phyloP scores from a whole-genome alignment of 64 coral and sea anemone species.

The Dendronephthya gigantea region DNA sequence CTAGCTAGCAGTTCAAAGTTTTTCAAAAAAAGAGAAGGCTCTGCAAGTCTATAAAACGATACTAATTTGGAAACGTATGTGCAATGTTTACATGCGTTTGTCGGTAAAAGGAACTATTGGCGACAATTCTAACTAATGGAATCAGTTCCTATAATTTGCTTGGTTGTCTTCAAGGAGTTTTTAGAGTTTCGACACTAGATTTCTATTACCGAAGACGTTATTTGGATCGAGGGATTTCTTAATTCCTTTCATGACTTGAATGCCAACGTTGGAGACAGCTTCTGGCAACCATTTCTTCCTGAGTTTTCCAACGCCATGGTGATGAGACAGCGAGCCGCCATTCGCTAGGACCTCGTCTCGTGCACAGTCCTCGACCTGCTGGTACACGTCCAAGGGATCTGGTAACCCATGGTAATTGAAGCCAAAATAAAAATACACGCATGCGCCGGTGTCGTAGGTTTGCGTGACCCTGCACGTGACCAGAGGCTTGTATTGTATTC shows the following conservation, averaged over 20 bases:
- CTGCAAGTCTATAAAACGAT: too few relatives aligned
- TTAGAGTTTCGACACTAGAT: constrained; percentile 30
- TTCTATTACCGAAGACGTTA: constrained; percentile 82
- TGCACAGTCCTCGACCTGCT: constrained; percentile 59
- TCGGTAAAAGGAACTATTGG: too few relatives aligned
- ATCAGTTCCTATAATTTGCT: too few relatives aligned
- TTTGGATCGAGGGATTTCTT: constrained; percentile 82
- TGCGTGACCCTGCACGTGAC: constrained; percentile 83
- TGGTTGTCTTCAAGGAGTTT: too few relatives aligned
- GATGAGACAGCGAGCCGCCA: constrained; percentile 84
- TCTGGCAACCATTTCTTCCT: constrained; percentile 85
- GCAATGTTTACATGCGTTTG: too few relatives aligned
- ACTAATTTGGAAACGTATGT: too few relatives aligned
- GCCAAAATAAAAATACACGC: constrained; percentile 97
- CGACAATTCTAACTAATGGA: too few relatives aligned
- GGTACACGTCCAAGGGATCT: constrained; percentile 61
- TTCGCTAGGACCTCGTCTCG: constrained; percentile 83
- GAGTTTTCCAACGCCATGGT: constrained; percentile 85
- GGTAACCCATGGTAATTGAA: constrained; percentile 66
- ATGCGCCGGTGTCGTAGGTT: constrained; percentile 91
- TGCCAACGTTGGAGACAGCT: constrained; percentile 71
- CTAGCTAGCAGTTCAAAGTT: too few relatives aligned
- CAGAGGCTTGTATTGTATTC: constrained; percentile 55
- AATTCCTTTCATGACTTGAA: constrained; percentile 64
- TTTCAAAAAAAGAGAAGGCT: too few relatives aligned